A percentile compares a stretch with the other conserved stretches of the same genome.
Conservation (phyloP, 2,113 vertebrate species). For the Galeopterus variegatus region DNA sequence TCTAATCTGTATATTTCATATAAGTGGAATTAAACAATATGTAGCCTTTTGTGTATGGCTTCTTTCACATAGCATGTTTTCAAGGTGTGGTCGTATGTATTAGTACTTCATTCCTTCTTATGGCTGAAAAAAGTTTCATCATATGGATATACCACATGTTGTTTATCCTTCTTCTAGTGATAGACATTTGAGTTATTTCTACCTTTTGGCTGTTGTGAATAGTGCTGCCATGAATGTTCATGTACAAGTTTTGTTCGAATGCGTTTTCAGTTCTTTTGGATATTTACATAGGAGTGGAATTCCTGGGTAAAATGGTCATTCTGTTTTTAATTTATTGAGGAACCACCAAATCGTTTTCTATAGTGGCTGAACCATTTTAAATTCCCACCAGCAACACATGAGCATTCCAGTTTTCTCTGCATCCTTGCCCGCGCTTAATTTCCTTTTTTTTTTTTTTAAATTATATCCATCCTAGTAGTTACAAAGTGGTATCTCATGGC, state of each 20-base stretch:
- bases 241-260: neutral
- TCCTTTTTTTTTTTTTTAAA: neutral
- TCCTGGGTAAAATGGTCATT: neutral
- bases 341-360: neutral
- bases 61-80: constrained; percentile 30
- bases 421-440: neutral
- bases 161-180: neutral
- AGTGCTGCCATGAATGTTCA: neutral
- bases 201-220: neutral
- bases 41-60: neutral
- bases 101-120: constrained; percentile 25
- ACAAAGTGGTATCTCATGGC: neutral
- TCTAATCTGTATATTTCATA: neutral
- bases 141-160: neutral
- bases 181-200: neutral
- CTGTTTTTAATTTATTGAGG: neutral
- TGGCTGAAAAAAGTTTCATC: neutral
- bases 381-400: neutral
- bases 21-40: neutral
- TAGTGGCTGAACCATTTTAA: neutral
- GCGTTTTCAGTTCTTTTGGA: neutral
- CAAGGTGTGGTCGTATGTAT: neutral
- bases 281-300: neutral
- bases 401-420: neutral
- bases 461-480: neutral